A percentile compares a stretch with the other conserved stretches of the same genome.
phyloP scores from a whole-genome alignment of 2,797 vertebrate genomes.

The Aulostomus chinensis region DNA sequence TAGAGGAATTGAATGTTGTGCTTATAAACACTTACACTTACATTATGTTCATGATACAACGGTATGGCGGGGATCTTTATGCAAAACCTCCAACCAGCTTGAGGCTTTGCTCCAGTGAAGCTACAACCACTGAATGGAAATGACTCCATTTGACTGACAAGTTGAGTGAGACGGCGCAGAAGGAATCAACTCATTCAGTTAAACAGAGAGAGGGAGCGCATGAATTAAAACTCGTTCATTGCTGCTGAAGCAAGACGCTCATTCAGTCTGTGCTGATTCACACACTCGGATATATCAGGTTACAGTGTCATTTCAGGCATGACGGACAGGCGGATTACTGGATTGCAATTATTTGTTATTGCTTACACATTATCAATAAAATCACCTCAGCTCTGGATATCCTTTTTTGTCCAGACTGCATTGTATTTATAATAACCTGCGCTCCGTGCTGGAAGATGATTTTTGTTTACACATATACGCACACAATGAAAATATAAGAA shows the following conservation, averaged over 20 bases:
- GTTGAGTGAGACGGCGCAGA: neutral
- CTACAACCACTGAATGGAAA: neutral
- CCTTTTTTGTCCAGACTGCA: neutral
- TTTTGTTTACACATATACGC: neutral
- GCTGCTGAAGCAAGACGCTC: neutral
- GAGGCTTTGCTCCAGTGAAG: neutral
- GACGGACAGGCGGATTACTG: neutral
- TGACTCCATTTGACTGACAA: neutral
- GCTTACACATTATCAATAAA: neutral
- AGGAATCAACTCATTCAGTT: neutral
- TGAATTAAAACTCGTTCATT: conserved; percentile 2
- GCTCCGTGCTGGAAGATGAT: neutral
- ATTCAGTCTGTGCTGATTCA: conserved; percentile 1
- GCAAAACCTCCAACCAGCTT: neutral
- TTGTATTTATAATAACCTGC: neutral
- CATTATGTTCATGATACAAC: no score
- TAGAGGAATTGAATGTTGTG: no score
- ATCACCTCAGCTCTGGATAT: conserved; percentile 1
- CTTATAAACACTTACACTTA: no score
- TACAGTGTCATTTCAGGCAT: no score
- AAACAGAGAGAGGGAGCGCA: neutral
- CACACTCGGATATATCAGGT: neutral
- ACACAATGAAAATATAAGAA: neutral
- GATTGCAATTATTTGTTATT: neutral
- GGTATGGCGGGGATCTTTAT: no score